These are phyloP conservation scores for Anolis apletophallus DNA, from an alignment of 2,797 vertebrate genomes.

Conservation along the genomic window DNA sequence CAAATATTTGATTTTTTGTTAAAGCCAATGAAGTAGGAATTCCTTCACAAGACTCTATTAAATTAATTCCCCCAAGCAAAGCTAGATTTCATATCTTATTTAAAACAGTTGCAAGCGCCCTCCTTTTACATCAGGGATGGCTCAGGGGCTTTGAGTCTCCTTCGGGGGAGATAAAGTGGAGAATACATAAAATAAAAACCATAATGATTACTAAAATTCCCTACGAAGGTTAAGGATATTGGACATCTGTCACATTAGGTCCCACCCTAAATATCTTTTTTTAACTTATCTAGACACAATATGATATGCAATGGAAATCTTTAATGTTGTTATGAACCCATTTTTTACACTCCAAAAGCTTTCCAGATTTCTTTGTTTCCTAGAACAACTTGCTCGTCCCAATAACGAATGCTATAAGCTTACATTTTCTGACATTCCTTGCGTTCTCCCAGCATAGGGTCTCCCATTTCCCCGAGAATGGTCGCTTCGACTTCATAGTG, in stretches of 20 bases:
- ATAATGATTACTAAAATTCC: neutral
- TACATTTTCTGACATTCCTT: slow-evolving; percentile 97
- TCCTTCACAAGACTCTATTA: neutral
- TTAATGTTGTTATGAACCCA: neutral
- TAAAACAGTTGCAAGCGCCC: neutral
- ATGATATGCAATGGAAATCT: neutral
- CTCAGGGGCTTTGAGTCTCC: no score
- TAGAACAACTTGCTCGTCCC: no score
- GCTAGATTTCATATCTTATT: neutral
- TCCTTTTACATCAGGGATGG: neutral
- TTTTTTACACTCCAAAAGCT: no score
- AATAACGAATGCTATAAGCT: slow-evolving; percentile 57
- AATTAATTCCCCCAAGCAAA: neutral
- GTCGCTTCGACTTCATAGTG: slow-evolving; percentile 96
- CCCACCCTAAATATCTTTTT: no score
- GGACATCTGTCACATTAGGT: neutral
- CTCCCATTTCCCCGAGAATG: slow-evolving; percentile 88
- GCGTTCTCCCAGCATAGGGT: slow-evolving; percentile 88
- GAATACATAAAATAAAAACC: no score
- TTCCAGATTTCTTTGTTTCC: neutral
- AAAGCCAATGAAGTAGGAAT: neutral
- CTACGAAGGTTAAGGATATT: neutral
- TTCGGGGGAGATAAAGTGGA: no score
- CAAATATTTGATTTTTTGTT: neutral
- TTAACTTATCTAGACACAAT: no score